Base-by-base conservation (phyloP, 2,113 vertebrate species). In the Cololabis saira region DNA sequence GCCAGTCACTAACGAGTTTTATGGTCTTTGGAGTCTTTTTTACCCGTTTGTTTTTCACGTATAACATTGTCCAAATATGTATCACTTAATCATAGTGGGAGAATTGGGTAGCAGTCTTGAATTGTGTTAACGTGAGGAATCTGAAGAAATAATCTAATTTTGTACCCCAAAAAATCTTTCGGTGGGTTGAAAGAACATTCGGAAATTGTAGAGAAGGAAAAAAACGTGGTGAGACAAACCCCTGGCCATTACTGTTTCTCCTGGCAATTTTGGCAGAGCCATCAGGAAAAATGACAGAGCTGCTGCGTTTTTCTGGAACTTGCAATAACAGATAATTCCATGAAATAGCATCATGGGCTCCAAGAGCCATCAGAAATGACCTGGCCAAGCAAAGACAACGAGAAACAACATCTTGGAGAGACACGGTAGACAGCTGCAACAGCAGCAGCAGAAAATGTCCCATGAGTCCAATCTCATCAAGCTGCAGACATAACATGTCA, bases 241-340 rank as follows among this genome's bases (percentile, higher is more conserved):
- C 44, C 14, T 0, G 1, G 37, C 15, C 17, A 54, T 55, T 27
- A 17, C 0, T 37, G 40, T 57, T 44, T 30, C 3, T n/a, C 12
- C 21, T 27, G 13, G 21, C 18, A n/a, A 33, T 43, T 12, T 50
- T 54, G 14, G 19, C 24, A 27, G 24, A 27, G 24, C 24, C 24
- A 27, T 27, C 24, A 27, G 24, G 33, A 51, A 1, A 2, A 15
- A 64, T 67, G 50, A 66, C 33, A 53, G 12, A 42, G n/a, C 21
- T 22, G 57, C 14, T 63, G n/a, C 5, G 49, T 59, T 19, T 56
- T 56, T 78, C 43, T 27, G 41, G 22, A 53, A 48, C 48, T n/a
- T 64, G 49, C 48, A 53, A 51, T 21, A 57, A 44, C 19, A 59
- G 7, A 12, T 45, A 19, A 62, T 37, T 50, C 21, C 37, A 19